Evolutionary conservation across 2,797 vertebrate species (phyloP).

Genomic region (Hafferia zeledoni): DNA sequence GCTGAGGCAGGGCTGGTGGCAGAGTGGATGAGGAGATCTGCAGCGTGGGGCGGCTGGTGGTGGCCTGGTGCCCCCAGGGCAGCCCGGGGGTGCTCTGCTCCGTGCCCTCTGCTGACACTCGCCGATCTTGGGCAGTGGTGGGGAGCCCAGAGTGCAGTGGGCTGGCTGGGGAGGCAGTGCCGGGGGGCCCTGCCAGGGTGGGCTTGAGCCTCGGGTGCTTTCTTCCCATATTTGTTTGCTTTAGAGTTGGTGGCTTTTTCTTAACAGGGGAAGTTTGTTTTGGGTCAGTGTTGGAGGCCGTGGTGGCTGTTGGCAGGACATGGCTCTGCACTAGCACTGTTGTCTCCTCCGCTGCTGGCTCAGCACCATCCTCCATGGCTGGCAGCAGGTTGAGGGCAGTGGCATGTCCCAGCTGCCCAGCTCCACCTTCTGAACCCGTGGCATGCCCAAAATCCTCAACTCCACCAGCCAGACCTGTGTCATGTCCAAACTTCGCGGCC

Average conservation of each 20-base stretch:
- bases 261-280: neutral
- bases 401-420: neutral
- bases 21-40: slow-evolving; percentile 72
- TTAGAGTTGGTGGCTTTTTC: slow-evolving; percentile 35
- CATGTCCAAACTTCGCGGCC: neutral
- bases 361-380: rapidly evolving
- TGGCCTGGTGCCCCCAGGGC: neutral
- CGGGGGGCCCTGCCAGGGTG: neutral
- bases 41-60: slow-evolving; percentile 47
- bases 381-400: neutral
- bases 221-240: slow-evolving; percentile 25
- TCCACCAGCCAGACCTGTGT: neutral
- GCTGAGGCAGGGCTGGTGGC: neutral
- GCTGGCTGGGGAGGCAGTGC: neutral
- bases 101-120: rapidly evolving
- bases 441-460: neutral
- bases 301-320: neutral
- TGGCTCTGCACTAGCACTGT: neutral
- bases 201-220: slow-evolving; percentile 59
- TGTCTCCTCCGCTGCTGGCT: rapidly evolving
- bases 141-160: neutral
- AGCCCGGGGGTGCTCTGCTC: neutral
- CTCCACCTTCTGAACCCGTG: neutral
- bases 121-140: neutral
- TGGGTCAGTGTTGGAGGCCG: neutral